Percentiles rank a stretch among this genome's conserved stretches.
Evolutionary conservation across 2,113 vertebrate genomes (phyloP).

Genomic region (Pterocles gutturalis): DNA sequence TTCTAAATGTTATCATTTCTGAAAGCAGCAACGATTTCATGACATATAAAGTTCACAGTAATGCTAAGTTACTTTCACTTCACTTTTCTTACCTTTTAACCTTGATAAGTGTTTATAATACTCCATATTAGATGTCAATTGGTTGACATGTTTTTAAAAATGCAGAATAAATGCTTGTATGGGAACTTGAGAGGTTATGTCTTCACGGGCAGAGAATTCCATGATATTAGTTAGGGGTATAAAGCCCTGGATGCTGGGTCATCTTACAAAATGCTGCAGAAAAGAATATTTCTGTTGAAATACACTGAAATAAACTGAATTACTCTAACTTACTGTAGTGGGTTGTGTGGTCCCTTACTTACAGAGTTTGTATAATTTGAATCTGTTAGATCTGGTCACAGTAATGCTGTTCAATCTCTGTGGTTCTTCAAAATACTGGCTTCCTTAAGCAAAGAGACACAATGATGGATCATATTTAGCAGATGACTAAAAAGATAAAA

Average conservation of each 20-base stretch:
- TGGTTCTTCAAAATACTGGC: neutral
- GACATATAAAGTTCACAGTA: slow-evolving; percentile 68
- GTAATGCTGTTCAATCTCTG: neutral
- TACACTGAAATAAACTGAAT: neutral
- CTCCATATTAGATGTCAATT: neutral
- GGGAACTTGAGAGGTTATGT: neutral
- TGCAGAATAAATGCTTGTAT: neutral
- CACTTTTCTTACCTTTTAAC: neutral
- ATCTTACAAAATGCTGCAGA: neutral
- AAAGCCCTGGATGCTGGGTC: neutral
- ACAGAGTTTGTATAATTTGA: neutral
- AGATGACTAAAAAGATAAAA: neutral
- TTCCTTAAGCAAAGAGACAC: neutral
- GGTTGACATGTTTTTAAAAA: neutral
- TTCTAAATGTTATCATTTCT: slow-evolving; percentile 53
- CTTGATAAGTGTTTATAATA: neutral
- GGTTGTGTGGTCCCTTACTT: neutral
- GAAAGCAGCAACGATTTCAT: slow-evolving; percentile 25
- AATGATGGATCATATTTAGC: neutral
- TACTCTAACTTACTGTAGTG: neutral
- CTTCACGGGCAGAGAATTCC: neutral
- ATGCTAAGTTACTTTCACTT: neutral
- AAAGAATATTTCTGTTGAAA: neutral
- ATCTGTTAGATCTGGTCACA: neutral
- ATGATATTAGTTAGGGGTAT: neutral